These are phyloP conservation scores for Drosophila bocki DNA, from an alignment of 1,140 invertebrate genomes.

Conservation along the genomic window DNA sequence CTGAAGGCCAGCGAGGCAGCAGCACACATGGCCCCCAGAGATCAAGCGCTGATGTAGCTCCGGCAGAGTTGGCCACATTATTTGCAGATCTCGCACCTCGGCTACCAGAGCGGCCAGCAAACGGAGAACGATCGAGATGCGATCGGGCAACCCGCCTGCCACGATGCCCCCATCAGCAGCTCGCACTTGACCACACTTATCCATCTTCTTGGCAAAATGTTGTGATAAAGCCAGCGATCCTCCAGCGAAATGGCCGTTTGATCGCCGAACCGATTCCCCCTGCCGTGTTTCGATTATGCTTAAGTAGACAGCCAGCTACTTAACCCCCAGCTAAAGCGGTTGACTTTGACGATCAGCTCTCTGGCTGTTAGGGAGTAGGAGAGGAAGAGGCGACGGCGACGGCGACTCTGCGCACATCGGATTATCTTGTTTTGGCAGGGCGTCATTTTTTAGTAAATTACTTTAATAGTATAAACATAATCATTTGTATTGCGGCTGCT, in stretches of 20 bases:
- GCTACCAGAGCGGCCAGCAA: slow-evolving; percentile 43
- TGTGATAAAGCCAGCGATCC: slow-evolving; percentile 66
- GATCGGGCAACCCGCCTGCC: slow-evolving; percentile 13
- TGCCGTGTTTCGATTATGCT: slow-evolving; percentile 72
- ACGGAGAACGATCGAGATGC: slow-evolving; percentile 22
- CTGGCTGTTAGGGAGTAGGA: not conserved
- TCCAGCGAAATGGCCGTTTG: slow-evolving; percentile 19
- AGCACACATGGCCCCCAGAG: slow-evolving; percentile 65
- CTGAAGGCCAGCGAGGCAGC: slow-evolving; percentile 21
- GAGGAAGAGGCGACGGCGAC: slow-evolving; percentile 6
- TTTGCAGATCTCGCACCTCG: slow-evolving; percentile 77
- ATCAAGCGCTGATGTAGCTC: slow-evolving; percentile 13
- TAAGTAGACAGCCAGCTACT: slow-evolving; percentile 81
- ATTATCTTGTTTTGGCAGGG: slow-evolving; percentile 71
- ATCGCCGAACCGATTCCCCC: slow-evolving; percentile 36
- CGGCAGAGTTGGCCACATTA: slow-evolving; percentile 64
- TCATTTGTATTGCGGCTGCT: slow-evolving; percentile 79
- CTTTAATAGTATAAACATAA: slow-evolving; percentile 84
- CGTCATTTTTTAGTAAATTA: slow-evolving; percentile 80
- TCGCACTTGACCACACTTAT: slow-evolving; percentile 77
- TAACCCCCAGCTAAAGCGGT: slow-evolving; percentile 82
- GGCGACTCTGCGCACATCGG: slow-evolving; percentile 15
- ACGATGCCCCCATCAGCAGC: slow-evolving; percentile 46
- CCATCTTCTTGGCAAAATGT: slow-evolving; percentile 66
- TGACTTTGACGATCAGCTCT: slow-evolving; percentile 70